These are phyloP conservation scores for Helostoma temminkii DNA, from an alignment of 2,797 vertebrate genomes.

Conservation along the genomic window DNA sequence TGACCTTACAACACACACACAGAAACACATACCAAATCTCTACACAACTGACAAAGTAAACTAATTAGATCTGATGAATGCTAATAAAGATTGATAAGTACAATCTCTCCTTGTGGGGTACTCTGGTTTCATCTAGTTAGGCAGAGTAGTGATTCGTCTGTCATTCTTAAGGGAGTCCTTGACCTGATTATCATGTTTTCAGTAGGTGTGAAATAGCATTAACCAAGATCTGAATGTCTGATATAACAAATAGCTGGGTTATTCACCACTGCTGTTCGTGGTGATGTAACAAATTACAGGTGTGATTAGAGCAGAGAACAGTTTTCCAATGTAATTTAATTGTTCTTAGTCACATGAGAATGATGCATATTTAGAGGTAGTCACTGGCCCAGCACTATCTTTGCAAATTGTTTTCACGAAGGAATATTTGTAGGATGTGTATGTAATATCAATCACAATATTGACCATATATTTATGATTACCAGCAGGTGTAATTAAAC, in stretches of 20 bases:
- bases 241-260: slow-evolving; percentile 26
- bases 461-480: background rate
- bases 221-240: slow-evolving; percentile 31
- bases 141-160: slow-evolving; percentile 45
- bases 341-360: background rate
- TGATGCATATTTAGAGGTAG: background rate
- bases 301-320: slow-evolving; percentile 26
- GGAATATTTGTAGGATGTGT: background rate
- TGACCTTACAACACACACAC: slow-evolving; percentile 9
- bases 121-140: slow-evolving; percentile 45
- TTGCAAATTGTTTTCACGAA: background rate
- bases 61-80: slow-evolving; percentile 50
- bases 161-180: slow-evolving; percentile 60
- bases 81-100: slow-evolving; percentile 52
- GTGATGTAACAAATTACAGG: slow-evolving; percentile 41
- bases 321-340: background rate
- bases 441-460: background rate
- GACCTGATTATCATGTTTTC: slow-evolving; percentile 63
- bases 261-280: slow-evolving; percentile 41
- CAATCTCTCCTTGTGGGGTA: slow-evolving; percentile 29
- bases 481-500: no score
- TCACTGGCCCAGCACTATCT: background rate
- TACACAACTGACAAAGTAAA: slow-evolving; percentile 24
- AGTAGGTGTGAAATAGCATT: slow-evolving; percentile 54
- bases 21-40: background rate